Evolutionary conservation across 2,797 vertebrate species (phyloP), one percentile per base, ranked within the genome.

Genomic region (Eospalax fontanierii): DNA sequence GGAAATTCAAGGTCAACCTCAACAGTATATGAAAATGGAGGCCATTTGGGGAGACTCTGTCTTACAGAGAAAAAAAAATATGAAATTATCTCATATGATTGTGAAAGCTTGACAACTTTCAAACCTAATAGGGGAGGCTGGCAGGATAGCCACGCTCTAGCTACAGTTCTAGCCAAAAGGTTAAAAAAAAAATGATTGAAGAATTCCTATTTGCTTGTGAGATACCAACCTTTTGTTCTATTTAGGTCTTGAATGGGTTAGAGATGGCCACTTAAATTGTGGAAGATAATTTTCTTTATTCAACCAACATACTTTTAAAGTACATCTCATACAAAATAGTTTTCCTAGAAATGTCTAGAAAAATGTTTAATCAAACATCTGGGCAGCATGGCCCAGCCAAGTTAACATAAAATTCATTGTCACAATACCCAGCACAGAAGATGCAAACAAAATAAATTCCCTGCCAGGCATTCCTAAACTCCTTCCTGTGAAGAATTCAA

Each of bases 401-500:
- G 54, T 78, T 71, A 50, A 90, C 54, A 70, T 38, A 88, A 65
- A 88, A 88, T 50, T 87, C 74, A 90, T 24, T 57, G 63, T 78
- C 40, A 81, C 40, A 86, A 63, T 79, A 78, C 6, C 21, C 61
- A 95, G 50, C 1, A 57, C n/a, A 22, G 26, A 89, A 89, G 83
- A 92, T 71, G 54, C 43, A 46, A 57, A 35, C 7, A 71, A 83
- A 94, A 89, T 66, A 83, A 76, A 80, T 63, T n/a, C 74, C 30
- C 63, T 57, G 68, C 21, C 26, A 65, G 4, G 6, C 59, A 78
- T 43, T 87, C 50, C 75, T 93, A 40, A 93, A 80, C 92, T 18
- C 93, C 57, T 93, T 89, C 35, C 81, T 78, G 21, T 59, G 57
- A 89, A 74, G 35, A 95, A 87, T 35, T 54, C 19, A 90, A 91